Evolutionary conservation across 1,140 invertebrate genomes (phyloP), one percentile per base, ranked within the genome.

Genomic region (Bombus balteatus): DNA sequence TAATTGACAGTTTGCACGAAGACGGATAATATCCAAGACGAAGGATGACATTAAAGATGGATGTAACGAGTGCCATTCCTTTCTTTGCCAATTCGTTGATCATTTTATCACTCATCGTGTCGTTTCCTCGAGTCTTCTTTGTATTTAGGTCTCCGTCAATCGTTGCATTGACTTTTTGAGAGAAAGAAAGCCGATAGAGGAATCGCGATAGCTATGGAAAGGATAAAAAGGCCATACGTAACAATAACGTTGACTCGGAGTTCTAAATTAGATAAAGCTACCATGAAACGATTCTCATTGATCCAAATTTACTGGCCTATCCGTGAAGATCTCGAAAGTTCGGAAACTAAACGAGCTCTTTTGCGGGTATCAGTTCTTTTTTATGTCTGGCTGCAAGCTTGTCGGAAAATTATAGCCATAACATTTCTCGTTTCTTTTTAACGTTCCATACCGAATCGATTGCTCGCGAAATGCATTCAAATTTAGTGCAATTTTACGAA

Each of bases 231-330:
- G 18, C 47, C 47, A 22, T 53, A 53, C 47, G 18, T 53, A 53
- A 53, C 47, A 53, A 53, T 53, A 78, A 78, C 53, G 39, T 66
- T 65, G 10, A 12, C 37, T 65, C 3, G n/a, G 18, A 66, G 25
- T 66, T 66, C 22, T 43, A 34, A 78, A 78, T 78, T 66, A 62
- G 18, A 66, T 62, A 25, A 18, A 43, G 18, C 34, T 47, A 66
- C 37, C 39, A 15, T 1, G 28, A 47, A 8, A 9, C 32, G 22
- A 47, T 37, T 59, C 3, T 57, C 25, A 59, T 25, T 25, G 32
- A 59, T 37, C 47, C 37, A 76, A 76, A 76, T 76, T 76, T 41
- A 57, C 47, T 41, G 28, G 47, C 41, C 37, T 32, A 77, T 77
- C 59, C 37, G 34, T 2, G 75, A 66, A 66, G 41, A 43, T 78